phyloP scores from a whole-genome alignment of 2,113 vertebrate genomes.

The Porphyrio hochstetteri region DNA sequence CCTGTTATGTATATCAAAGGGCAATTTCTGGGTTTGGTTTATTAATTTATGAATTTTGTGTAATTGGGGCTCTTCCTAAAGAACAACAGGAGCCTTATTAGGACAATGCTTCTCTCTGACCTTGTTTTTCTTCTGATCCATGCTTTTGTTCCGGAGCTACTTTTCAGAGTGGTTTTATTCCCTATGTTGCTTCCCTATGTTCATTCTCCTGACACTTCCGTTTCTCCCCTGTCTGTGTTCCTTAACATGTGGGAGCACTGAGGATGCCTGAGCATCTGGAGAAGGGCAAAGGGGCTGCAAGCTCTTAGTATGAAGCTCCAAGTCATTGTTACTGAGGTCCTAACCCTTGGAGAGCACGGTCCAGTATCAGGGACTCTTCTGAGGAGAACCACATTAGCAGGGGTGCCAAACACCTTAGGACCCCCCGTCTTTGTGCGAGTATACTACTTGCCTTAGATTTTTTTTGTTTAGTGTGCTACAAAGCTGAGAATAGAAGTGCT shows the following conservation, averaged over 20 bases:
- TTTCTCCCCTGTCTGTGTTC: neutral
- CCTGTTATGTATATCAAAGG: neutral
- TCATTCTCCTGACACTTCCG: neutral
- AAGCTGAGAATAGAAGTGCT: neutral
- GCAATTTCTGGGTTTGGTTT: neutral
- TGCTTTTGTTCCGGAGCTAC: neutral
- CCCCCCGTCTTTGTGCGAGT: neutral
- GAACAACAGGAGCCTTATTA: neutral
- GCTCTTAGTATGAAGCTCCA: neutral
- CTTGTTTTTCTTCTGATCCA: neutral
- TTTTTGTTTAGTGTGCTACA: neutral
- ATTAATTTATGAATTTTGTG: neutral
- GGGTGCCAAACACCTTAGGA: neutral
- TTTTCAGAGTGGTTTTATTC: neutral
- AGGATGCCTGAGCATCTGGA: neutral
- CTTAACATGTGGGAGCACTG: accelerated
- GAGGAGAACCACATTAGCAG: accelerated
- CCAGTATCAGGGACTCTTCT: neutral
- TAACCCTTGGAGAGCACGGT: neutral
- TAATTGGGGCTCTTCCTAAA: neutral
- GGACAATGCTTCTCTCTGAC: neutral
- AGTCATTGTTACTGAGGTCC: neutral
- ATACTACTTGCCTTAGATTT: neutral
- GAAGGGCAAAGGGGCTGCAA: neutral
- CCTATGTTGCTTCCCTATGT: neutral